Percentiles rank a stretch among this genome's conserved stretches.
Evolutionary conservation across 2,797 vertebrate genomes (phyloP).

Genomic region (Thripadectes ignobilis): DNA sequence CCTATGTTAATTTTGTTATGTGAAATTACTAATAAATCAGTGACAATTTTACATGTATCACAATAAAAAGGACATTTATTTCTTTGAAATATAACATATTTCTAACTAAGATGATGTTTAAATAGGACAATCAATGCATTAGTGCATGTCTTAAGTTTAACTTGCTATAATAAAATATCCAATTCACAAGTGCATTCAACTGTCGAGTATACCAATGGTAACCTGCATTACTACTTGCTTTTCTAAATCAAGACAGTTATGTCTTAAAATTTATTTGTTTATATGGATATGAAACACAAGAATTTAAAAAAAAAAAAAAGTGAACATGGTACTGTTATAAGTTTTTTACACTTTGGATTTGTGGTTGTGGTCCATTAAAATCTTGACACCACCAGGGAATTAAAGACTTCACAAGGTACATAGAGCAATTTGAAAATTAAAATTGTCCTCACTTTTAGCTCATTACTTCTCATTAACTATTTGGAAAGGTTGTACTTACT

Average conservation of each 20-base stretch:
- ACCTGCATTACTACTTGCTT: not conserved
- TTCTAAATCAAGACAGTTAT: not conserved
- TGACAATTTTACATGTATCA: not conserved
- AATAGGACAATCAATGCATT: not conserved
- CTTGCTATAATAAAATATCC: not conserved
- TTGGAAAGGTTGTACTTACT: not conserved
- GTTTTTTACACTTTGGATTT: not conserved
- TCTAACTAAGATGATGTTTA: constrained; percentile 4
- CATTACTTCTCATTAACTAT: not conserved
- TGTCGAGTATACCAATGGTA: not conserved
- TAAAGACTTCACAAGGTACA: not conserved
- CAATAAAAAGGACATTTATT: not conserved
- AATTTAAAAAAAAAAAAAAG: not conserved
- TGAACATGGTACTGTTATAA: not conserved
- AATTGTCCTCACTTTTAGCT: not conserved
- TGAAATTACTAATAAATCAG: constrained; percentile 27
- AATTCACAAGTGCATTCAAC: not conserved
- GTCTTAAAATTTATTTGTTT: not conserved
- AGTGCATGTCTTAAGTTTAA: not conserved
- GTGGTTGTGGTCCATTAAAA: not conserved
- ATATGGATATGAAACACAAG: not conserved
- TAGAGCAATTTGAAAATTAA: not conserved
- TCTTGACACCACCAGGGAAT: not conserved
- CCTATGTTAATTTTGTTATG: not conserved
- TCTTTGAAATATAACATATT: not conserved